Evolutionary conservation across 2,888 invertebrate genomes (phyloP).

Genomic region (Anagyrus pseudococci): DNA sequence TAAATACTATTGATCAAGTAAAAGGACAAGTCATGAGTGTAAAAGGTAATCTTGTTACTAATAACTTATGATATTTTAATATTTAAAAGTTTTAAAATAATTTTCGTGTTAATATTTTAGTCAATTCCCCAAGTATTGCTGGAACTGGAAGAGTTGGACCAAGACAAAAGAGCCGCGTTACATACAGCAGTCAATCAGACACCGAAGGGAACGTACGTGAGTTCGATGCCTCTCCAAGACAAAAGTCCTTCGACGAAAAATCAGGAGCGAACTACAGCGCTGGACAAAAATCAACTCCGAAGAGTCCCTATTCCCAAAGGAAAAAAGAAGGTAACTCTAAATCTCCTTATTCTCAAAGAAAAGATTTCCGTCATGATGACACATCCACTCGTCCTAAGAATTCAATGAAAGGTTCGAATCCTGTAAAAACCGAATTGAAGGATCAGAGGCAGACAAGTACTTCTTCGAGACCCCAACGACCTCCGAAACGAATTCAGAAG

Average conservation of each 20-base stretch:
- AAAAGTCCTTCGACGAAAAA: slow-evolving; percentile 53
- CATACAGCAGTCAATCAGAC: slow-evolving; percentile 55
- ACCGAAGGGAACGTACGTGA: slow-evolving; percentile 44
- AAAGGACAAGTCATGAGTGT: slow-evolving; percentile 56
- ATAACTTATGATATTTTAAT: not conserved
- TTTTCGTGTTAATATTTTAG: slow-evolving; percentile 51
- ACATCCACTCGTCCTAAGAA: slow-evolving; percentile 18
- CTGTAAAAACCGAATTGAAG: slow-evolving; percentile 25
- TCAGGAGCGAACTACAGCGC: slow-evolving; percentile 40
- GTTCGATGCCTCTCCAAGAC: slow-evolving; percentile 41
- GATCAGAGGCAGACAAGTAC: slow-evolving; percentile 32
- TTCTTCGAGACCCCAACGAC: slow-evolving; percentile 42
- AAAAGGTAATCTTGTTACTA: slow-evolving; percentile 48
- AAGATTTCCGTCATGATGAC: slow-evolving; percentile 27
- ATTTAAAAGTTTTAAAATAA: not conserved
- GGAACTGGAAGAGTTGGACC: slow-evolving; percentile 62
- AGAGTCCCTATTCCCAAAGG: slow-evolving; percentile 43
- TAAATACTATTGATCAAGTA: slow-evolving; percentile 46
- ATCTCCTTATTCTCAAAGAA: slow-evolving; percentile 30
- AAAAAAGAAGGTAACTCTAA: slow-evolving; percentile 38
- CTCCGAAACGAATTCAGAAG: slow-evolving; percentile 39
- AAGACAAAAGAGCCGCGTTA: slow-evolving; percentile 55
- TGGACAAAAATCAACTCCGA: slow-evolving; percentile 43
- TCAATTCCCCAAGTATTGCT: slow-evolving; percentile 57
- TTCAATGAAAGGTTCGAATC: slow-evolving; percentile 6